Conservation (phyloP, 1,140 invertebrate species). For the Solenopsis fugax region DNA sequence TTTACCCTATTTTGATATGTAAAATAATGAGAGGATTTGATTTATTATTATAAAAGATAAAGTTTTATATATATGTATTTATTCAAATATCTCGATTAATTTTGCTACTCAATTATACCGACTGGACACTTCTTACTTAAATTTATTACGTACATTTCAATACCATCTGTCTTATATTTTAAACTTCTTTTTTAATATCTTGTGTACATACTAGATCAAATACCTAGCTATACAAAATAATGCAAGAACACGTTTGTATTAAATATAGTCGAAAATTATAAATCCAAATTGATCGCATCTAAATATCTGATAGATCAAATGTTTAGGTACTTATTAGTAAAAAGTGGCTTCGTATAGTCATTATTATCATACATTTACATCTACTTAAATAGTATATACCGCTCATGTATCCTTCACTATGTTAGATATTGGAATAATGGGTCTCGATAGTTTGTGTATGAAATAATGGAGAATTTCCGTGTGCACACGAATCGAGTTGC, state of each 20-base stretch:
- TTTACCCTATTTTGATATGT: not conserved
- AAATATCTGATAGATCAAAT: not conserved
- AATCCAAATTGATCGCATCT: not conserved
- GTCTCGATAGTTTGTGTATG: not conserved
- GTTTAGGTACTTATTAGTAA: not conserved
- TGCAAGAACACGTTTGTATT: not conserved
- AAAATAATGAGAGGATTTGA: not conserved
- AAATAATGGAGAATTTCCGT: constrained; percentile 22
- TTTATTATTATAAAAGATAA: not conserved
- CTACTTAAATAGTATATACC: not conserved
- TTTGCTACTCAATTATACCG: not conserved
- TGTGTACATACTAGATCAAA: not conserved
- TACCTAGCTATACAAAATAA: not conserved
- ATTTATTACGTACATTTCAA: not conserved
- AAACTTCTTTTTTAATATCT: not conserved
- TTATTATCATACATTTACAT: not conserved
- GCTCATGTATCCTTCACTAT: not conserved
- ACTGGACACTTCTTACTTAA: not conserved
- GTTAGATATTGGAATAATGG: not conserved
- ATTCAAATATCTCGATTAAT: not conserved
- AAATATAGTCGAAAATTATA: not conserved
- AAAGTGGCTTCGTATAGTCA: not conserved
- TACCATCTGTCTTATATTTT: not conserved
- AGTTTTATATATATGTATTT: not conserved
- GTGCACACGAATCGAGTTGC: not conserved